Conservation (phyloP, 2,113 vertebrate species). For the Equus quagga region DNA sequence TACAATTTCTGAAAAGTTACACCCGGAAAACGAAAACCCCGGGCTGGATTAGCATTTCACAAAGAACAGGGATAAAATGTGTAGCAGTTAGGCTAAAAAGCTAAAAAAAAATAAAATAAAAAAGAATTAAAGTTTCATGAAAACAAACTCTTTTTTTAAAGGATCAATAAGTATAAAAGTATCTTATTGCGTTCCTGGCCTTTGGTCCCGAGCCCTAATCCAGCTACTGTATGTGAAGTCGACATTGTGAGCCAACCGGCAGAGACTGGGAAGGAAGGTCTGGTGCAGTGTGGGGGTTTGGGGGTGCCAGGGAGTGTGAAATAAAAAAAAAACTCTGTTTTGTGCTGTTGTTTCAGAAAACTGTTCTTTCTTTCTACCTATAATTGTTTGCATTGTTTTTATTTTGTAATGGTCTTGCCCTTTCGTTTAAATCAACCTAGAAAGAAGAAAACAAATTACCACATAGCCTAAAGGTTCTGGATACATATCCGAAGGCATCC, state of each 20-base stretch:
- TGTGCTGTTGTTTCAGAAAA: not conserved
- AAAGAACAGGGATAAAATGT: slow-evolving; percentile 89
- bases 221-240: slow-evolving; percentile 78
- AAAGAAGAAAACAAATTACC: not conserved
- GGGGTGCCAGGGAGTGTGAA: not conserved
- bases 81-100: slow-evolving; percentile 89
- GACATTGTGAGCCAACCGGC: slow-evolving; percentile 59
- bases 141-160: slow-evolving; percentile 85
- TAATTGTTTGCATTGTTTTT: slow-evolving; percentile 74
- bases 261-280: slow-evolving; percentile 24
- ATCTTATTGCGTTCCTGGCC: slow-evolving; percentile 82
- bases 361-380: slow-evolving; percentile 13
- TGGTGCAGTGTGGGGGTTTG: not conserved
- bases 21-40: slow-evolving; percentile 91
- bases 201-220: slow-evolving; percentile 72
- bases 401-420: slow-evolving; percentile 78
- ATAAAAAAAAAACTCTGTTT: not conserved
- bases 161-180: slow-evolving; percentile 86
- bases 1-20: slow-evolving; percentile 93
- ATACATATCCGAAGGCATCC: slow-evolving; percentile 77
- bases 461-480: slow-evolving; percentile 8
- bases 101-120: slow-evolving; percentile 72
- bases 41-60: slow-evolving; percentile 89
- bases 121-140: slow-evolving; percentile 88
- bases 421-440: slow-evolving; percentile 84